A percentile compares a stretch with the other conserved stretches of the same genome.
These are phyloP conservation scores for Caenorhabditis virilis DNA, from an alignment of 2,888 invertebrate species.

Conservation along the genomic window DNA sequence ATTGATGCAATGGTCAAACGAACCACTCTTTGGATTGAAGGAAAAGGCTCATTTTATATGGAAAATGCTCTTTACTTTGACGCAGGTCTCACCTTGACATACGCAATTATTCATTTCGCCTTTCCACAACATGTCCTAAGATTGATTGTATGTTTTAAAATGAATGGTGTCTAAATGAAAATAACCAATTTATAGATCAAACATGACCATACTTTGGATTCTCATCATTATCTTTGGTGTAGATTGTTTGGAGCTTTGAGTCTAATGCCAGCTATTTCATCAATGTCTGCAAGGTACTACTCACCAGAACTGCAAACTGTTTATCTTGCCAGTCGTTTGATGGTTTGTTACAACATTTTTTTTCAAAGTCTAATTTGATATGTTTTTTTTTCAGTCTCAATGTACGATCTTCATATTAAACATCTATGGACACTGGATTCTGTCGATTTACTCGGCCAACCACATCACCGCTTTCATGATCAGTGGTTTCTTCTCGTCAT, in stretches of 20 bases:
- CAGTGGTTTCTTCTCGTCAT: slow-evolving; percentile 64
- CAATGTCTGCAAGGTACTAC: slow-evolving; percentile 52
- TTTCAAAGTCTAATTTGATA: not conserved
- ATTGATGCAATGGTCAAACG: slow-evolving; percentile 55
- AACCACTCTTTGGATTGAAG: slow-evolving; percentile 59
- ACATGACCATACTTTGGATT: slow-evolving; percentile 55
- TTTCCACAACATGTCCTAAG: slow-evolving; percentile 62
- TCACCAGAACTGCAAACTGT: slow-evolving; percentile 47
- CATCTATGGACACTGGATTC: slow-evolving; percentile 56
- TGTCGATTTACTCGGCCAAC: slow-evolving; percentile 50
- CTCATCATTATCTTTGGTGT: slow-evolving; percentile 59
- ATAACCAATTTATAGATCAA: slow-evolving; percentile 44
- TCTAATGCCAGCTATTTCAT: slow-evolving; percentile 52
- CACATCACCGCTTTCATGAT: slow-evolving; percentile 65
- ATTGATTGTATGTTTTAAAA: slow-evolving; percentile 56
- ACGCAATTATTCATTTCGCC: slow-evolving; percentile 60
- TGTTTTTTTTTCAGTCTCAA: slow-evolving; percentile 55
- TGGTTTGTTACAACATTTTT: slow-evolving; percentile 37
- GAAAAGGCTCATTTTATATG: slow-evolving; percentile 46
- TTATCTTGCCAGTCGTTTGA: slow-evolving; percentile 53
- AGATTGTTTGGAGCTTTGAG: slow-evolving; percentile 56
- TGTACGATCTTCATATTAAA: slow-evolving; percentile 52
- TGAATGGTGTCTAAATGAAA: slow-evolving; percentile 45
- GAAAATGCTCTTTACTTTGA: slow-evolving; percentile 59
- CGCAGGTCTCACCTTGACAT: slow-evolving; percentile 50